Evolutionary conservation across 1,140 invertebrate genomes (phyloP), one percentile per base, ranked within the genome.

Genomic region (Drosophila insularis): DNA sequence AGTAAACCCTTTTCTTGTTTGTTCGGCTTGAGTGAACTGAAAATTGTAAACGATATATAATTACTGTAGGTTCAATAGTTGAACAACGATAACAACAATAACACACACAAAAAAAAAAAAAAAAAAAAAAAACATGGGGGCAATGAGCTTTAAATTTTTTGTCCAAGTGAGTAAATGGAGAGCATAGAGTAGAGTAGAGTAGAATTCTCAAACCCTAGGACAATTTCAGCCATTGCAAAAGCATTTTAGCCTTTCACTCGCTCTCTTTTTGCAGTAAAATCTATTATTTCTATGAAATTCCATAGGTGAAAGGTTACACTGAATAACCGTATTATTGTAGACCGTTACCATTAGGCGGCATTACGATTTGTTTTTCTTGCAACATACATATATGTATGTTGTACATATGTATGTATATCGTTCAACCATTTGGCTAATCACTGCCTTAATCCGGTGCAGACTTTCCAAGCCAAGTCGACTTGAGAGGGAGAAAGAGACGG

Each of bases 381-480:
- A 27, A 27, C 27, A 27, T 27, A 27, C 6, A 1, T 23, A 4
- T 23, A 23, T 4, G 4, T 23, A 23, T n/a, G n/a, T 43, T 43
- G 2, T 0, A 6, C 3, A 19, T 19, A 73, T n/a, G 19, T 14
- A 39, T 50, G 60, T 13, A 32, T 39, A 55, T 53, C 50, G 17
- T 32, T 64, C 35, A 55, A 55, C 23, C 37, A 40, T 74, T 75
- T 63, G 21, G 59, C 74, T 73, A 86, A 85, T 86, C 73, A 81
- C 68, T 77, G 65, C 46, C 70, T 58, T 78, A 71, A 77, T 85
- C 77, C 79, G 73, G 81, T 75, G 77, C 81, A 85, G 55, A 81
- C 78, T 86, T 81, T 86, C 78, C 86, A 85, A 81, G 35, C 35
- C 40, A 37, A 64, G 27, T 21, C 6, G 2, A 23, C 32, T 27